These are phyloP conservation scores for Vicugna pacos DNA, from an alignment of 2,113 vertebrate genomes.

Conservation along the genomic window DNA sequence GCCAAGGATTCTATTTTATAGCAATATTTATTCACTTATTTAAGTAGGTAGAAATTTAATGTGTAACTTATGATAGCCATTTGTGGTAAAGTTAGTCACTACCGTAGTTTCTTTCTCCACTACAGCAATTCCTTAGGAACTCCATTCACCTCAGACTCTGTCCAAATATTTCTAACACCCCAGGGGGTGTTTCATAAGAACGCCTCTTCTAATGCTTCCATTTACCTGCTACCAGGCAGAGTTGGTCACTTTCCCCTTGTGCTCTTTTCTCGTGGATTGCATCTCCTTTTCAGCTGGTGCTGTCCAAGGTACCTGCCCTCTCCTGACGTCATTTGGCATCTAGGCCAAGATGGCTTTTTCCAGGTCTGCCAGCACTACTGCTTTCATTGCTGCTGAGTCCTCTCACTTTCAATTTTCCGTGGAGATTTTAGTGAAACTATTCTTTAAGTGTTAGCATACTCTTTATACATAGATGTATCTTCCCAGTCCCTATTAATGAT, in stretches of 20 bases:
- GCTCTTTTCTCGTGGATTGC: not conserved
- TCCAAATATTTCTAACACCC: not conserved
- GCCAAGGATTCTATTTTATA: not conserved
- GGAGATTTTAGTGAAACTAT: not conserved
- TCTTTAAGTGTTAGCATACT: not conserved
- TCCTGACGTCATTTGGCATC: not conserved
- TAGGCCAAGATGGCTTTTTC: not conserved
- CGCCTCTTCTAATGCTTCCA: not conserved
- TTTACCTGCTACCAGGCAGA: not conserved
- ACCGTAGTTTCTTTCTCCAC: not conserved
- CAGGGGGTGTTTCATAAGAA: not conserved
- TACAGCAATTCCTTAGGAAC: not conserved
- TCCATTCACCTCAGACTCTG: not conserved
- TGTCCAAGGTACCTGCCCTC: not conserved
- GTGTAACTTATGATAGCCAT: not conserved
- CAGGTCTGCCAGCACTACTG: not conserved
- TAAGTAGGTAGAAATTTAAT: conserved; percentile 47
- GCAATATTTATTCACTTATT: conserved; percentile 15
- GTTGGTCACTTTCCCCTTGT: not conserved
- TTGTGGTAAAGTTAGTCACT: not conserved
- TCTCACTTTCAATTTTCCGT: not conserved
- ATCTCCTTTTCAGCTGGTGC: not conserved
- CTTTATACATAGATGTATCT: not conserved
- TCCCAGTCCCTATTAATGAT: not conserved
- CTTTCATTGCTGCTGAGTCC: not conserved